phyloP scores from a whole-genome alignment of 2,888 invertebrate species.

The Nomada flava region DNA sequence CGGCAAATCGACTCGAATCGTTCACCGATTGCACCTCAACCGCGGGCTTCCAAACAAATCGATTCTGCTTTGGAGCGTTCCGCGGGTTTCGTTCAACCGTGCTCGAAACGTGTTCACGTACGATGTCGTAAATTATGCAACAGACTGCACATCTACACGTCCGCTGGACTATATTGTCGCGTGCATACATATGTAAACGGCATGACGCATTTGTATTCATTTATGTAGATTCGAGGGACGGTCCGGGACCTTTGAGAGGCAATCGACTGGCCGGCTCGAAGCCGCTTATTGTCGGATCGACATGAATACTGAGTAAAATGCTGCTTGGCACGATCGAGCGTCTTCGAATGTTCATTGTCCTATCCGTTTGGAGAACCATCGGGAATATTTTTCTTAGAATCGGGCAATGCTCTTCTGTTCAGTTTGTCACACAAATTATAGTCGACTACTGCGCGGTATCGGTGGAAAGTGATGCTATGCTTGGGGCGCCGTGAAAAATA shows the following conservation, averaged over 20 bases:
- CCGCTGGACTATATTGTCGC: conserved; percentile 34
- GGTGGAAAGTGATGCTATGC: too few relatives aligned
- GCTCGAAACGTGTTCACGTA: conserved; percentile 20
- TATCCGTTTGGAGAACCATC: conserved; percentile 8
- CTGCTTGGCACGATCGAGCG: conserved; percentile 16
- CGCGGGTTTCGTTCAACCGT: conserved; percentile 23
- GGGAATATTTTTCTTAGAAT: conserved; percentile 15
- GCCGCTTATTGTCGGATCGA: conserved; percentile 49
- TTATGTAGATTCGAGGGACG: conserved; percentile 69
- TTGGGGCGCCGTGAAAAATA: too few relatives aligned
- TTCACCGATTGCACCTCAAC: background rate
- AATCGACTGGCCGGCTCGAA: conserved; percentile 58
- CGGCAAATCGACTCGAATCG: conserved; percentile 33
- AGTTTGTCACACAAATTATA: background rate
- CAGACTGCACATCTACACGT: conserved; percentile 42
- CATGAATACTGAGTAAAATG: conserved; percentile 46
- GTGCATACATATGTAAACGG: conserved; percentile 70
- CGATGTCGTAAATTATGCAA: conserved; percentile 61
- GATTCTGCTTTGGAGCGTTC: conserved; percentile 26
- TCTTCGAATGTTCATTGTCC: conserved; percentile 35
- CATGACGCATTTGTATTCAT: conserved; percentile 71
- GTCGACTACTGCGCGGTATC: too few relatives aligned
- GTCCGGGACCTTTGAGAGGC: conserved; percentile 64
- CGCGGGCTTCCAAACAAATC: conserved; percentile 28
- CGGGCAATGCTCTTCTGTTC: background rate